These are phyloP conservation scores for Caenorhabditis doughertyi DNA, from an alignment of 2,888 invertebrate genomes.

Conservation along the genomic window DNA sequence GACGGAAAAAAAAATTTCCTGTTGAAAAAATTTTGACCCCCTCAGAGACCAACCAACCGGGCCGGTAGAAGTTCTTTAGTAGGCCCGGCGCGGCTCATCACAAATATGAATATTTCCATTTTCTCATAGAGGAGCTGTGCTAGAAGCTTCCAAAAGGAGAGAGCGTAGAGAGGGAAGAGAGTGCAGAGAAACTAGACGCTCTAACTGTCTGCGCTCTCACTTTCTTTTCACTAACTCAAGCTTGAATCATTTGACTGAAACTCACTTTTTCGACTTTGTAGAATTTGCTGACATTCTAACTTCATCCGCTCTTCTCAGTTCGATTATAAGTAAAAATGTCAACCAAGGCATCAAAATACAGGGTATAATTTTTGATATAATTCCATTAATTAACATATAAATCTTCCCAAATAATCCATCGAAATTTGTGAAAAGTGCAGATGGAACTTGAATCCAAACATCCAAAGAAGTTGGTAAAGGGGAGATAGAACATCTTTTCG, in stretches of 20 bases:
- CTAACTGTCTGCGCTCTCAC: too few relatives aligned
- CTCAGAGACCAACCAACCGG: too few relatives aligned
- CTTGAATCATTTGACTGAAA: background rate
- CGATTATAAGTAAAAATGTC: constrained; percentile 6
- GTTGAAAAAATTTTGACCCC: too few relatives aligned
- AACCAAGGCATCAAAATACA: constrained; percentile 11
- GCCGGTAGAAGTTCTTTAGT: too few relatives aligned
- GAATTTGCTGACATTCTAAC: background rate
- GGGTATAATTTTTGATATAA: constrained; percentile 5
- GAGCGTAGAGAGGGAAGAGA: too few relatives aligned
- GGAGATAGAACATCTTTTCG: background rate
- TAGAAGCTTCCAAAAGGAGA: too few relatives aligned
- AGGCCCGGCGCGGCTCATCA: too few relatives aligned
- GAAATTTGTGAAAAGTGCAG: background rate
- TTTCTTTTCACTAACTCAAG: too few relatives aligned
- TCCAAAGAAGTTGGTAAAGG: background rate
- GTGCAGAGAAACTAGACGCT: too few relatives aligned
- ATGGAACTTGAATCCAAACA: background rate
- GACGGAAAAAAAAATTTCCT: too few relatives aligned
- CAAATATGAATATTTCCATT: too few relatives aligned
- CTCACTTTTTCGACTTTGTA: background rate
- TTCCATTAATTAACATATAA: constrained; percentile 10
- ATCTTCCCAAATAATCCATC: constrained; percentile 7
- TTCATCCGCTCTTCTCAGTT: background rate
- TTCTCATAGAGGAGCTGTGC: too few relatives aligned